Base-by-base conservation (phyloP, 2,888 invertebrate species). In the Xylota segnis region DNA sequence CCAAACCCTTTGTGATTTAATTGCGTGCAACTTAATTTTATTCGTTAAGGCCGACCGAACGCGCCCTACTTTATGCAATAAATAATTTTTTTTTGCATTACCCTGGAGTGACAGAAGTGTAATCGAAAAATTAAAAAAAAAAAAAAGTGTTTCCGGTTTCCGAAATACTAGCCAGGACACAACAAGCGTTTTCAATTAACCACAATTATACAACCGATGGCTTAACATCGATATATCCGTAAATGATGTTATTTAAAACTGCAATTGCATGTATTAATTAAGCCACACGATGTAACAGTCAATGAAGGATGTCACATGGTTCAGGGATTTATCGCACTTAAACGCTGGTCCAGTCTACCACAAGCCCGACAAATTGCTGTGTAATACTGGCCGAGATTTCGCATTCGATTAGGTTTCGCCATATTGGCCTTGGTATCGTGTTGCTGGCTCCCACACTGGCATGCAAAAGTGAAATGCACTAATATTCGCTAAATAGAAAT, bases 401-500 rank as follows among this genome's bases (percentile, higher is more conserved):
- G 23, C 72, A 74, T 83, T 78, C 68, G 72, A 83, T 83, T 63
- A 83, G 72, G 18, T 9, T 18, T 74, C 56, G 72, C 54, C 37
- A 74, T 61, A 83, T 74, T 74, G 78, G 45, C n/a, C 61, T 10
- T n/a, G 4, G 4, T 27, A 6, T 27, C n/a, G 68, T 56, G n/a
- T 32, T 27, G 27, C 45, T 43, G 16, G 27, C 16, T 27, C 14
- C 40, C 45, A 34, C 32, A 5, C 32, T 12, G 7, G 18, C 50
- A 71, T 34, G 37, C 56, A 3, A 23, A 23, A 23, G 3, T 3
- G 56, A 71, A 45, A 29, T 37, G 34, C 18, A 59, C 72, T 61
- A 68, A 78, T 76, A 68, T 74, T 63, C 68, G 61, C 47, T 61
- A 74, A 78, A 83, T 83, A 37, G 72, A 72, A 82, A 71, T 71